Evolutionary conservation across 2,113 vertebrate species (phyloP).

Genomic region (Columbina picui): DNA sequence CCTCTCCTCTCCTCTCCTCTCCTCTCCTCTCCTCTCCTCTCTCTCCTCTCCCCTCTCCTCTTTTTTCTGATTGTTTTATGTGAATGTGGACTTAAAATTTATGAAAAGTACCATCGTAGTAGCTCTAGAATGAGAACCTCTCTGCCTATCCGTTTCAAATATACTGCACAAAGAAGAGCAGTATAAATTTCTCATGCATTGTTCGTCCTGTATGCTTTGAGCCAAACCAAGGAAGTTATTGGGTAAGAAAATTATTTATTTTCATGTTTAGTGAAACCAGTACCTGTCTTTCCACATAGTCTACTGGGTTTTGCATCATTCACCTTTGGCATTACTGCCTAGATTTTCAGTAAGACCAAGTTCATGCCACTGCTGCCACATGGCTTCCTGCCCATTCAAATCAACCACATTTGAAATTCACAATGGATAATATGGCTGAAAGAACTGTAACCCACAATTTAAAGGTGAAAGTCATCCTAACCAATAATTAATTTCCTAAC

Average conservation of each 20-base stretch:
- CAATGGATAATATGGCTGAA: neutral
- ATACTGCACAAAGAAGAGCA: neutral
- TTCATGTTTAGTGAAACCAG: neutral
- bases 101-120: neutral
- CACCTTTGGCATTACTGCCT: neutral
- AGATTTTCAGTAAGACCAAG: neutral
- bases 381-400: neutral
- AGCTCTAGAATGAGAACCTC: neutral
- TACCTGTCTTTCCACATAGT: neutral
- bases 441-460: neutral
- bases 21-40: too few species aligned
- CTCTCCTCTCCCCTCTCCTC: too few species aligned
- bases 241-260: neutral
- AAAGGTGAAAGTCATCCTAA: neutral
- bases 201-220: neutral
- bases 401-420: neutral
- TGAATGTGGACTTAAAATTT: neutral
- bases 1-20: too few species aligned
- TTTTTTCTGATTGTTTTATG: neutral
- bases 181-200: neutral
- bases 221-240: neutral
- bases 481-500: neutral
- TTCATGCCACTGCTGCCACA: neutral
- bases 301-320: neutral
- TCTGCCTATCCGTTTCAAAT: neutral